Evolutionary conservation across 2,113 vertebrate species (phyloP).

Genomic region (Campylorhamphus procurvoides): DNA sequence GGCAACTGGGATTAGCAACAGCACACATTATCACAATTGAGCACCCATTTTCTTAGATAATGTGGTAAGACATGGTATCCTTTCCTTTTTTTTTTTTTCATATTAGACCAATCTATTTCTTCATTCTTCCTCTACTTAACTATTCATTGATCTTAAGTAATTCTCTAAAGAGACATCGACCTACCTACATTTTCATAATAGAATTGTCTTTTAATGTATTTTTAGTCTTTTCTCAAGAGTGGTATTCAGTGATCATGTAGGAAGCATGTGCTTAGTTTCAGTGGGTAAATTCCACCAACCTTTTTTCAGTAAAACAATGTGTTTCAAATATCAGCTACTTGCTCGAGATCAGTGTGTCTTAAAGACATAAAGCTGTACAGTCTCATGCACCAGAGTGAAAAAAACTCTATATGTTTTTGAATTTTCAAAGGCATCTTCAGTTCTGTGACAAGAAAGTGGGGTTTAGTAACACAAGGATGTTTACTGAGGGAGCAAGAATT

Average conservation of each 20-base stretch:
- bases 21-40: background rate
- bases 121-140: background rate
- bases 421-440: background rate
- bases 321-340: background rate
- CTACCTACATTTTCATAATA: background rate
- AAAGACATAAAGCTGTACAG: background rate
- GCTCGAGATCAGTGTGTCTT: background rate
- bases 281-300: background rate
- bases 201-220: background rate
- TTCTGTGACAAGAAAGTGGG: background rate
- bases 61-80: rapidly evolving
- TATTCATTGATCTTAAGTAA: background rate
- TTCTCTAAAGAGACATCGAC: background rate
- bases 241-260: background rate
- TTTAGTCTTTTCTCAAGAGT: background rate
- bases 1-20: background rate
- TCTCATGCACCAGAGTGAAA: background rate
- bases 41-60: background rate
- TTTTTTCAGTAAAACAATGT: background rate
- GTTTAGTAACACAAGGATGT: background rate
- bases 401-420: background rate
- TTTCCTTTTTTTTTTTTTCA: background rate
- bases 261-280: background rate
- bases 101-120: background rate
- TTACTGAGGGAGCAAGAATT: background rate